phyloP scores from a whole-genome alignment of 2,888 invertebrate species.

The Eretmocerus hayati region DNA sequence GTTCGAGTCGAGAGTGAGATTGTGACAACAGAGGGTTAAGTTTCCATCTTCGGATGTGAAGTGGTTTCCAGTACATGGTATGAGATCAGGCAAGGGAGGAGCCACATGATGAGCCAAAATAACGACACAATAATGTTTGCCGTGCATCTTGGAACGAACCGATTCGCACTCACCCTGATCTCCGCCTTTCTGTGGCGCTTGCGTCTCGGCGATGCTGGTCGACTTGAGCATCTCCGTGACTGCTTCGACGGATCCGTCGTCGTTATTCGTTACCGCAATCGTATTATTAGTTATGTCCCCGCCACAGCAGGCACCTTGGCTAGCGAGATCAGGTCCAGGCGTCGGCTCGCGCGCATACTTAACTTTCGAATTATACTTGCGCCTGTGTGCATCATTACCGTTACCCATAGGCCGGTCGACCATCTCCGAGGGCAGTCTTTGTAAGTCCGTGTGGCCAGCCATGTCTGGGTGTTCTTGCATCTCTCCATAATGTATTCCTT shows the following conservation, averaged over 20 bases:
- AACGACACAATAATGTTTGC: constrained; percentile 4
- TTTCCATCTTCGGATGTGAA: not conserved
- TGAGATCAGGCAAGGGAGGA: not conserved
- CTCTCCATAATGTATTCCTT: no score
- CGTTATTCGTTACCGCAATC: not conserved
- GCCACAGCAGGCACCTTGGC: not conserved
- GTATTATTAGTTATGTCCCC: not conserved
- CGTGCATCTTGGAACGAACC: not conserved
- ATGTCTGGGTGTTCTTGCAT: not conserved
- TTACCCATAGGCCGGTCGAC: not conserved
- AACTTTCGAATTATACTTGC: constrained; percentile 33
- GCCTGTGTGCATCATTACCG: constrained; percentile 10
- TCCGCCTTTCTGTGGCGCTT: constrained; percentile 8
- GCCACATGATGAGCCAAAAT: not conserved
- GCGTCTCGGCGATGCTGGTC: constrained; percentile 9
- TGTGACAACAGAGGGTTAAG: no score
- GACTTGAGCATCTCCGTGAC: constrained; percentile 6
- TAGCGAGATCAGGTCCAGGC: constrained; percentile 34
- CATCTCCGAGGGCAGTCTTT: not conserved
- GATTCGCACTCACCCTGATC: constrained; percentile 11
- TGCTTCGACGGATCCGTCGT: constrained; percentile 6
- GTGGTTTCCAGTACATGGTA: not conserved
- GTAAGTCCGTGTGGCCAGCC: not conserved
- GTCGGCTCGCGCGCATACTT: constrained; percentile 39
- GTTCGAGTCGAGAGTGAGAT: no score